Conservation (phyloP, 2,797 vertebrate species). For the Coracias cyanogaster region DNA sequence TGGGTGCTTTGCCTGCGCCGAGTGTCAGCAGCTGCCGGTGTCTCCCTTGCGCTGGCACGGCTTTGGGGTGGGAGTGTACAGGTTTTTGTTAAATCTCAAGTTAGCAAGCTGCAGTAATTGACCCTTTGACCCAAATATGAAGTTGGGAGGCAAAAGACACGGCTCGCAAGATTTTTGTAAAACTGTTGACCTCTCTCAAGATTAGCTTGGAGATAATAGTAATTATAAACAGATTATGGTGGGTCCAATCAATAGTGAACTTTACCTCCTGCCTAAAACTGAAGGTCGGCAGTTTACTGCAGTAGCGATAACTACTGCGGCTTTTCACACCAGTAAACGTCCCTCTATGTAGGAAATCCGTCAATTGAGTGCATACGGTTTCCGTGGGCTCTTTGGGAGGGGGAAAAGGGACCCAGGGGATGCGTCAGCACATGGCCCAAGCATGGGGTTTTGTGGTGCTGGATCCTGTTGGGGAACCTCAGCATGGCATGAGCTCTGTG, state of each 20-base stretch:
- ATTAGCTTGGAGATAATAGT: conserved; percentile 60
- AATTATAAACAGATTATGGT: conserved; percentile 55
- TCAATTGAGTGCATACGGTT: fast-evolving
- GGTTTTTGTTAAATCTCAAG: not conserved
- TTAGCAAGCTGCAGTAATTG: not conserved
- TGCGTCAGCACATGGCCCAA: fast-evolving
- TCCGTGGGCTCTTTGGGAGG: not conserved
- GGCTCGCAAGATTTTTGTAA: conserved; percentile 40
- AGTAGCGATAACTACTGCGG: not conserved
- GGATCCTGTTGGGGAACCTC: conserved; percentile 36
- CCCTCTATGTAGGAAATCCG: not conserved
- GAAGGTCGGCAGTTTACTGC: conserved; percentile 49
- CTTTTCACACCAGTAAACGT: not conserved
- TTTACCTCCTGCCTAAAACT: conserved; percentile 54
- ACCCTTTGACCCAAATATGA: conserved; percentile 59
- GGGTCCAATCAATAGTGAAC: conserved; percentile 43
- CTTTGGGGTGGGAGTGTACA: not conserved
- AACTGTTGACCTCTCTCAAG: conserved; percentile 63
- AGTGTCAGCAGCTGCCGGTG: fast-evolving
- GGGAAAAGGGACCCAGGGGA: fast-evolving
- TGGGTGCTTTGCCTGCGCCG: fast-evolving
- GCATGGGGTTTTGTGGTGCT: not conserved
- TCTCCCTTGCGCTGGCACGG: fast-evolving
- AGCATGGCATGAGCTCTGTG: not conserved
- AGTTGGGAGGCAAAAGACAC: not conserved